Conservation (phyloP, 2,888 invertebrate genomes). For the Netelia inedita region DNA sequence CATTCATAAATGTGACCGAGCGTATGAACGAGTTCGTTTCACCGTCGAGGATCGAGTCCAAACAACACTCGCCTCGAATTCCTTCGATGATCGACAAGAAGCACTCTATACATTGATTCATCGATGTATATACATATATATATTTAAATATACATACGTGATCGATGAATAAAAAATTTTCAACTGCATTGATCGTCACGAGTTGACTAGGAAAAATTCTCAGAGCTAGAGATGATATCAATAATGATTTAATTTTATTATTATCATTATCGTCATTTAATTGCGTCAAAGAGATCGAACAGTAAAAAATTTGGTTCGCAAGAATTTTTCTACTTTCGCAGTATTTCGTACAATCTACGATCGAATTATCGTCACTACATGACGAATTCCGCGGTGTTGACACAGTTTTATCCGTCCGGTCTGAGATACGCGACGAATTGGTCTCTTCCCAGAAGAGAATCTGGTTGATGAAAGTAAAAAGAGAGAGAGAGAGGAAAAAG, state of each 20-base stretch:
- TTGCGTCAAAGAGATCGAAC: no score
- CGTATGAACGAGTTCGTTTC: conserved; percentile 51
- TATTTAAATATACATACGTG: not conserved
- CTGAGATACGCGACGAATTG: conserved; percentile 33
- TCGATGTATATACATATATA: conserved; percentile 8
- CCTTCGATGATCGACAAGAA: conserved; percentile 54
- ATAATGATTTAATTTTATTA: no score
- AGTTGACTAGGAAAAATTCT: not conserved
- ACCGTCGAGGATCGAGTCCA: conserved; percentile 31
- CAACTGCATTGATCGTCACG: not conserved
- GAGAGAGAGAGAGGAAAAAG: conserved; percentile 22
- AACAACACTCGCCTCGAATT: conserved; percentile 52
- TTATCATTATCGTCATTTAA: no score
- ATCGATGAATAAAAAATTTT: conserved; percentile 2
- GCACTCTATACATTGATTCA: conserved; percentile 19
- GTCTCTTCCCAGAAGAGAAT: conserved; percentile 62
- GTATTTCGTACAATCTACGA: not conserved
- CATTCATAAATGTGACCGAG: conserved; percentile 34
- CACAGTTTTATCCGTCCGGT: conserved; percentile 13
- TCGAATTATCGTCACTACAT: not conserved
- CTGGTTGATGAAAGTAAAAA: conserved; percentile 39
- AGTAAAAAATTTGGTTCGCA: no score
- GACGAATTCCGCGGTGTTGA: not conserved
- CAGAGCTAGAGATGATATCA: no score
- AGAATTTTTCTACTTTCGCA: no score